Evolutionary conservation across 2,113 vertebrate species (phyloP).

Genomic region (Gasterosteus aculeatus): DNA sequence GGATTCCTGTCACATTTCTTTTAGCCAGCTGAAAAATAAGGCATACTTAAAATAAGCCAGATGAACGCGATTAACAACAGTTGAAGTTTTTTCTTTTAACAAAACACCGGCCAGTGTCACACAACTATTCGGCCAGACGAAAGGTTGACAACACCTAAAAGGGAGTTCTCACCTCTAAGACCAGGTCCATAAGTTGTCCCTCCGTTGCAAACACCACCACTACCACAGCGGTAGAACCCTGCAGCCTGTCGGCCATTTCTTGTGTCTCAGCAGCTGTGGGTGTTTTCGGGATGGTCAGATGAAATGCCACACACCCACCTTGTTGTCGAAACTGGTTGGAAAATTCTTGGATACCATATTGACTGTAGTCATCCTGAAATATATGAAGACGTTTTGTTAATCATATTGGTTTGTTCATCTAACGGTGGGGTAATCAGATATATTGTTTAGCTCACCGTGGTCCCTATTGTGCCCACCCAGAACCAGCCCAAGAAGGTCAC

Average conservation of each 20-base stretch:
- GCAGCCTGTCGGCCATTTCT: constrained; percentile 67
- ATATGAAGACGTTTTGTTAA: background rate
- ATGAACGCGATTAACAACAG: background rate
- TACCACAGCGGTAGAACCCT: constrained; percentile 71
- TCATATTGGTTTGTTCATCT: background rate
- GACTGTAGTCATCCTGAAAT: constrained; percentile 80
- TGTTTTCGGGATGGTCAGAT: constrained; percentile 71
- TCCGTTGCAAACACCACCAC: constrained; percentile 80
- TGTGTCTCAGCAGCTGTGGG: constrained; percentile 55
- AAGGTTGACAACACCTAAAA: background rate
- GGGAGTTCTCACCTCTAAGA: constrained; percentile 63
- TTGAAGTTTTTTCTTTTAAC: background rate
- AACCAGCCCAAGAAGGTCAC: constrained; percentile 78
- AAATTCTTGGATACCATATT: constrained; percentile 80
- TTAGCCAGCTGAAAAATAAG: constrained; percentile 45
- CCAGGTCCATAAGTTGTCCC: constrained; percentile 71
- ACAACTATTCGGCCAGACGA: background rate
- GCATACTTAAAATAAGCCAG: background rate
- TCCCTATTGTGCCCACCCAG: constrained; percentile 81
- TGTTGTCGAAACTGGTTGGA: constrained; percentile 64
- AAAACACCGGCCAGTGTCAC: background rate
- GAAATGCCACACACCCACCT: constrained; percentile 77
- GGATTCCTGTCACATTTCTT: constrained; percentile 76
- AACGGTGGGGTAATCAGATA: background rate
- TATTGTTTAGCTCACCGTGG: constrained; percentile 55